Evolutionary conservation across 2,113 vertebrate species (phyloP), one percentile per base, ranked within the genome.

Genomic region (Nothobranchius kuhntae): DNA sequence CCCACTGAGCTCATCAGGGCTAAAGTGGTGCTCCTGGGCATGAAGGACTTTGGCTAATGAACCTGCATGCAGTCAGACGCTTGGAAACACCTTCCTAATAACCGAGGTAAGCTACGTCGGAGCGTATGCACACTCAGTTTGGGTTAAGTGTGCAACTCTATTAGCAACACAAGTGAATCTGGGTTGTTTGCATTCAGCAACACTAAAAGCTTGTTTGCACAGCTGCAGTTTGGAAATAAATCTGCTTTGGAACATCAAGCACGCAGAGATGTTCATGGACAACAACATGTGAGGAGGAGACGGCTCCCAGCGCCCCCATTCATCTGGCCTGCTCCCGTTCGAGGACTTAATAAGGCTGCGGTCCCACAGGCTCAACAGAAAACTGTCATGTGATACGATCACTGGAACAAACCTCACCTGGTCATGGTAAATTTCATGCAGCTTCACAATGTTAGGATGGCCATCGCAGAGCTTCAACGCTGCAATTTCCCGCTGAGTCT

Each of bases 401-500:
- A 54, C 47, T 0, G 9, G 4, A 0, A n/a, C 52, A n/a, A 24
- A 12, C 24, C 66, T 45, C 87, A 99, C 98, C 96, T 99, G 98
- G 88, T 98, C 97, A 45, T 99, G 97, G 91, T 94, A 96, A 68
- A 98, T 92, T 84, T 99, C 98, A 65, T 98, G 93, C 30, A 98
- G 66, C 87, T 96, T 98, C 88, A 99, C 97, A n/a, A 98, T 94
- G 83, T 98, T 98, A 0, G 98, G 98, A 80, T 98, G 98, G 75
- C 94, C 95, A 67, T 99, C 97, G 6, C 96, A 99, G 77, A 98
- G 96, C 73, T 95, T 98, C 87, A 98, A 90, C 56, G 98, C 98
- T 3, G 97, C 94, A 61, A 98, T 95, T 91, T 98, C 98, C 74
- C 95, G 94, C 87, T 99, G 96, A 6, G 95, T 96, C 80, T 97